Base-by-base conservation (phyloP, 1,140 invertebrate species). In the Drosophila bipectinata region DNA sequence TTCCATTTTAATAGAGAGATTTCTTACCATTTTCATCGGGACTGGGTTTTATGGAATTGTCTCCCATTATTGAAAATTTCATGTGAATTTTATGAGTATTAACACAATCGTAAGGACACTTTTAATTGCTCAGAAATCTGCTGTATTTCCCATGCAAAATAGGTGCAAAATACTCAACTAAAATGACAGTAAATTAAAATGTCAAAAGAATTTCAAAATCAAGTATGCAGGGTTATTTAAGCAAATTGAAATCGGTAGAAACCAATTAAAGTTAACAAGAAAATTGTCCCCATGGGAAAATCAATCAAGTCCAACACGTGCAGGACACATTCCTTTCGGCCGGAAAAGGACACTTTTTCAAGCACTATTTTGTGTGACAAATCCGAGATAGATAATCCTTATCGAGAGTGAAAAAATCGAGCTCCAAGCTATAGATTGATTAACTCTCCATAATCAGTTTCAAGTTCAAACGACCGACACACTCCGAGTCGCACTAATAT, bases 381-480 rank as follows among this genome's bases (percentile, higher is more conserved):
- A 30, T 30, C 28, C 8, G 1, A 1, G 28, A 30, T 32, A 9
- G 45, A 30, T 6, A 28, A 4, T 8, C 9, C 8, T 9, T 6
- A 8, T 30, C 14, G 30, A 6, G 3, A 24, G 18, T 34, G 28
- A 30, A 44, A 37, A 66, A 55, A 49, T 48, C 32, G 21, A 26
- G 30, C 24, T 48, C 21, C 44, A 9, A n/a, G 18, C 32, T 18
- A 41, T 52, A 51, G 47, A 45, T 52, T 39, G 30, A 59, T 60
- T 66, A 44, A 30, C 64, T 53, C 56, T 12, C 45, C 45, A 49
- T 60, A 60, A 75, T 54, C 21, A 63, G 39, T 68, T 82, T 82
- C 78, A 81, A 73, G 79, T 81, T 78, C 78, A 78, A 60, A 51
- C 37, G 37, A 39, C 26, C 14, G 30, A 21, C 48, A 58, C 67